Evolutionary conservation across 2,888 invertebrate genomes (phyloP).

Genomic region (Eristalis arbustorum): DNA sequence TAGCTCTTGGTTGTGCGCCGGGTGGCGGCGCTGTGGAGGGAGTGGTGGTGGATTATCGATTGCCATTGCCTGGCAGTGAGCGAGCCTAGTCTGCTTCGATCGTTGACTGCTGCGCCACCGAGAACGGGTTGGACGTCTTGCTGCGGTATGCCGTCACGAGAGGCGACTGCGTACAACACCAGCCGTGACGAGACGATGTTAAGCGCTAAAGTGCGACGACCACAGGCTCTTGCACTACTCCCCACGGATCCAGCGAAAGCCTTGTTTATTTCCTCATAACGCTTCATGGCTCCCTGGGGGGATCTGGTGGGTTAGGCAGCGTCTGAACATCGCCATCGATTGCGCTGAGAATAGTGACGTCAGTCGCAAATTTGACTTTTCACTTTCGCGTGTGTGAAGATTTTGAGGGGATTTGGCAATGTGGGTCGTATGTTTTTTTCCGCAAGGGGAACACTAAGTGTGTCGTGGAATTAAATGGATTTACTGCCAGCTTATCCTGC

Average conservation of each 20-base stretch:
- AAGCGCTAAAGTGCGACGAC: conserved; percentile 21
- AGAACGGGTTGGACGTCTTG: conserved; percentile 1
- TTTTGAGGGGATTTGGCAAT: neutral
- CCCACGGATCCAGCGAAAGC: neutral
- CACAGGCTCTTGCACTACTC: conserved; percentile 29
- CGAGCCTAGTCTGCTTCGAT: conserved; percentile 17
- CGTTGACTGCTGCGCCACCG: neutral
- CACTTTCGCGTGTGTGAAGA: conserved; percentile 9
- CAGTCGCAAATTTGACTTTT: conserved; percentile 39
- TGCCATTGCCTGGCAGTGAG: conserved; percentile 8
- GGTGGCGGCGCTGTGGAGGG: neutral
- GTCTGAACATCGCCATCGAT: conserved; percentile 52
- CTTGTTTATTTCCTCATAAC: conserved; percentile 43
- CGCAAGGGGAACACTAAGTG: neutral
- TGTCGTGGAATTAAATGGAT: neutral
- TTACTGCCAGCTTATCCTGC: neutral
- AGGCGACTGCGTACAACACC: neutral
- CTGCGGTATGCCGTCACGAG: neutral
- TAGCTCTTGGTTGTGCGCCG: neutral
- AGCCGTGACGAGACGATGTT: conserved; percentile 36
- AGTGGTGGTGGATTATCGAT: conserved; percentile 57
- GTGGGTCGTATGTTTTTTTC: neutral
- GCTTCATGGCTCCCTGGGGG: neutral
- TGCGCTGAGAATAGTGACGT: conserved; percentile 8
- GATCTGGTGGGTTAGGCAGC: neutral